phyloP scores from a whole-genome alignment of 2,888 invertebrate genomes.

The Agrotis ipsilon region DNA sequence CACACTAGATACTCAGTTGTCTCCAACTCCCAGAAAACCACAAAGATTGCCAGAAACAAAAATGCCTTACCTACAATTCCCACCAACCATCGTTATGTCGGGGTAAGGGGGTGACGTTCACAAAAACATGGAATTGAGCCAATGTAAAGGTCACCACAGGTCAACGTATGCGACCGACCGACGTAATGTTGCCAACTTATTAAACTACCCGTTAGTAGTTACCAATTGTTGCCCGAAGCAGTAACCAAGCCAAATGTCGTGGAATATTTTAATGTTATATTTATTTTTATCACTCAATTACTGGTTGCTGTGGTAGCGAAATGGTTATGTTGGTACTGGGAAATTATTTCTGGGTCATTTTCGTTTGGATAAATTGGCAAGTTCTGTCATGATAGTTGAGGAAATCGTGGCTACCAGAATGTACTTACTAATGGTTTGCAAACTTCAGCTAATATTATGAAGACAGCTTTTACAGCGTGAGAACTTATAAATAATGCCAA shows the following conservation, averaged over 20 bases:
- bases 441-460: neutral
- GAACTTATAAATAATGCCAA: no score
- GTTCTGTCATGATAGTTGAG: neutral
- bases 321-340: conserved; percentile 2
- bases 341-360: conserved; percentile 3
- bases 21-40: neutral
- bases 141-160: conserved; percentile 66
- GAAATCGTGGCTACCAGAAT: neutral
- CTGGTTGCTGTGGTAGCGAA: conserved; percentile 18
- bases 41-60: conserved; percentile 6
- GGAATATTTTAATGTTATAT: conserved; percentile 29
- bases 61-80: conserved; percentile 33
- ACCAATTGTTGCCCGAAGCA: conserved; percentile 53
- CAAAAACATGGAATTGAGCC: conserved; percentile 69
- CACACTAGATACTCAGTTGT: neutral
- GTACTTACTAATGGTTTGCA: no score
- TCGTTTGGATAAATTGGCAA: conserved; percentile 4
- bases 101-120: conserved; percentile 42
- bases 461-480: no score
- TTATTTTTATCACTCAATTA: conserved; percentile 30
- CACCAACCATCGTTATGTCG: conserved; percentile 30
- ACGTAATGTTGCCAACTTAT: conserved; percentile 68
- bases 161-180: conserved; percentile 64
- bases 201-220: conserved; percentile 45
- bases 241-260: conserved; percentile 52